Percentiles rank a stretch among this genome's conserved stretches.
Evolutionary conservation across 92 coral and sea anemone species (phyloP).

Genomic region (Actinostola sp.): DNA sequence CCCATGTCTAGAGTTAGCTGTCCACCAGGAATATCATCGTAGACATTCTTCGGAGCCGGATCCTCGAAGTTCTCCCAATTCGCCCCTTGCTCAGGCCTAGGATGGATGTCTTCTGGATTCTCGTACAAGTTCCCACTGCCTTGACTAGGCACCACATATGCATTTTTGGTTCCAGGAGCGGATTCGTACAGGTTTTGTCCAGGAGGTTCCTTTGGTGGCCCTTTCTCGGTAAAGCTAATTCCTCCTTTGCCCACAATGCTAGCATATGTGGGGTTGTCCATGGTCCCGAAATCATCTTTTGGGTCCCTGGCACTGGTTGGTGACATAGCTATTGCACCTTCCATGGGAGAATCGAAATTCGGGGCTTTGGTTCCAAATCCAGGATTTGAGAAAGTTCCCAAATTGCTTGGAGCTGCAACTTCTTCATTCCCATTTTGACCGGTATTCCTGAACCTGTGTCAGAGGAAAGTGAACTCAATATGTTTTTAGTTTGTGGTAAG

Average conservation of each 20-base stretch:
- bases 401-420: not conserved
- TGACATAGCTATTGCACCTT: not conserved
- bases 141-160: not conserved
- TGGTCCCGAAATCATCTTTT: not conserved
- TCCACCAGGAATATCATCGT: not conserved
- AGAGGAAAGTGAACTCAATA: not conserved
- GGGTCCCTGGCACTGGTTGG: not conserved
- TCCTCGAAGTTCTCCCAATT: slow-evolving; percentile 11
- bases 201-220: not conserved
- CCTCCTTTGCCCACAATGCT: not conserved
- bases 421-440: not conserved
- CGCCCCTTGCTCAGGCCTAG: not conserved
- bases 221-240: slow-evolving; percentile 11
- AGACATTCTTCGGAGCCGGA: not conserved
- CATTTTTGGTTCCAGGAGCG: not conserved
- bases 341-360: not conserved
- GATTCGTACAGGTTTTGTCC: slow-evolving; percentile 1
- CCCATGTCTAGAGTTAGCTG: no score
- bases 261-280: slow-evolving; percentile 1
- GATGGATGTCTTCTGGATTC: not conserved
- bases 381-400: slow-evolving; percentile 5
- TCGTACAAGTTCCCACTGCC: not conserved
- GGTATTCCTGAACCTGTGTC: not conserved
- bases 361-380: not conserved
- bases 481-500: not conserved